Evolutionary conservation across 2,888 invertebrate species (phyloP), one percentile per base, ranked within the genome.

Genomic region (Archips crataeganus): DNA sequence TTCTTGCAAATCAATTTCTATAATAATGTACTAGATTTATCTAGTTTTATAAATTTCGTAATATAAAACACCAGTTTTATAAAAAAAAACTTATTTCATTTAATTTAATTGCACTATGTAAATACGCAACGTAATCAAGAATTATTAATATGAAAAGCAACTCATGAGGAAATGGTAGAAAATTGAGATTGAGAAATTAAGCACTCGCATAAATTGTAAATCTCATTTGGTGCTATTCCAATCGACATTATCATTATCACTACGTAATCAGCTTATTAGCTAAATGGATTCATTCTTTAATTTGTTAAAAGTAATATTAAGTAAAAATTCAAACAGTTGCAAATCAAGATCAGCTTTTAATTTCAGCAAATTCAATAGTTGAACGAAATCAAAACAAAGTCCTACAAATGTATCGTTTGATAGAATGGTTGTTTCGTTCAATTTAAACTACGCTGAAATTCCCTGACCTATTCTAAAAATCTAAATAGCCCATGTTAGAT

Each of bases 121-220:
- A 23, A 23, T 23, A 9, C 54, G n/a, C 54, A 23, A 23, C 23
- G 23, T 23, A 54, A 54, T 23, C 34, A 59, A 32, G 10, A 59
- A 11, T 34, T 59, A 59, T 34, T 15, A 3, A 23, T 36, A 6
- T 61, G 5, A 45, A 23, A 32, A 10, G 13, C 47, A 8, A 54
- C 13, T 4, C 9, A 3, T 47, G 47, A 32, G 11, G n/a, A 47
- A 34, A 34, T 13, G 47, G n/a, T 51, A 5, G 54, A 36, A n/a
- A 42, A 60, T 8, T 10, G 60, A 32, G 36, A 42, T 39, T 15
- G 42, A 42, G 42, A 61, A 61, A 61, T 61, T n/a, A 61, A 61
- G 61, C n/a, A 39, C 61, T 15, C 39, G 61, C 39, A 61, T 61
- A 9, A 15, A 61, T 61, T 36, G n/a, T 10, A 54, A 11, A 32